Evolutionary conservation across 2,113 vertebrate genomes (phyloP).

Genomic region (Columba livia): DNA sequence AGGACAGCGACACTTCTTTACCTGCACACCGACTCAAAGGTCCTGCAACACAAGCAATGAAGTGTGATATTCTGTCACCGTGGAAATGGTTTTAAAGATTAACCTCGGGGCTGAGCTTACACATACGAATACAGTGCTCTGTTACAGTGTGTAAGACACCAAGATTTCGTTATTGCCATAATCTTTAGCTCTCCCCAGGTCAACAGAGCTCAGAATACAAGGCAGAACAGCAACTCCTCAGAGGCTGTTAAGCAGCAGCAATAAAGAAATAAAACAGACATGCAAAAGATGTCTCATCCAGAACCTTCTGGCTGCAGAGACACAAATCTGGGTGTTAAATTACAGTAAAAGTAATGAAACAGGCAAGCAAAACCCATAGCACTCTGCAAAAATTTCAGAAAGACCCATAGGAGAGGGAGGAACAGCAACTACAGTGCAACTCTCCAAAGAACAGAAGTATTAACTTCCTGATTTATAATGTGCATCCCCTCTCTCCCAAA

Average conservation of each 20-base stretch:
- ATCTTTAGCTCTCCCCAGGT: neutral
- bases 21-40: neutral
- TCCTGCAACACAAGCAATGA: neutral
- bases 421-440: neutral
- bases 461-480: constrained; percentile 15
- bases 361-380: neutral
- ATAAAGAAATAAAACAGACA: constrained; percentile 37
- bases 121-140: neutral
- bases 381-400: neutral
- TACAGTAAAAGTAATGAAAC: neutral
- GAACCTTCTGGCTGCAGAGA: constrained; percentile 20
- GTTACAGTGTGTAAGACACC: neutral
- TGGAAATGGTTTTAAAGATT: neutral
- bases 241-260: neutral
- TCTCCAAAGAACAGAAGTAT: neutral
- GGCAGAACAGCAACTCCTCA: neutral
- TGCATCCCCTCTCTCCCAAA: neutral
- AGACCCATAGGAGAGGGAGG: neutral
- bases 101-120: neutral
- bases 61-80: neutral
- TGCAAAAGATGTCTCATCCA: constrained; percentile 12
- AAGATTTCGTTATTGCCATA: neutral
- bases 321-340: constrained; percentile 5
- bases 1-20: neutral
- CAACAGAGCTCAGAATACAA: neutral